Conservation (phyloP, 92 coral and sea anemone species). For the Diadumene lineata region DNA sequence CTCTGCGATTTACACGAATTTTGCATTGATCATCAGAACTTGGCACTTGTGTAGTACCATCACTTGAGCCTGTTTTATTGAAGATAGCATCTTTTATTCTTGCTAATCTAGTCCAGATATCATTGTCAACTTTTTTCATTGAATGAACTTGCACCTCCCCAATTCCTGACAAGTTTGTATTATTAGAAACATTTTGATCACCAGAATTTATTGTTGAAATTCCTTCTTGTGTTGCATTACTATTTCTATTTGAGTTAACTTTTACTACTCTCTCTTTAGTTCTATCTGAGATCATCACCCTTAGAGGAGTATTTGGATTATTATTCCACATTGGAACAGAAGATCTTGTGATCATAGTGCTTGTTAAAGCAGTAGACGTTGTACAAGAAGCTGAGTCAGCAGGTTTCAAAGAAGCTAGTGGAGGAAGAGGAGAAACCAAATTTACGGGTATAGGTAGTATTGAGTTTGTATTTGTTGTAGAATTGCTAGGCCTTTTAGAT, state of each 20-base stretch:
- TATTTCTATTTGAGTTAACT: background rate
- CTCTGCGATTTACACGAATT: background rate
- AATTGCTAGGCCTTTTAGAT: background rate
- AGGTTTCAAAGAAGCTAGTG: constrained; percentile 1
- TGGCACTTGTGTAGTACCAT: background rate
- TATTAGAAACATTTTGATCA: background rate
- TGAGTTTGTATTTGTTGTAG: too few species aligned
- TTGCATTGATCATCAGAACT: too few species aligned
- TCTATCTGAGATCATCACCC: too few species aligned
- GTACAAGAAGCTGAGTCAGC: background rate
- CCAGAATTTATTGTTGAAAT: background rate
- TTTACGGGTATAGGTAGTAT: too few species aligned
- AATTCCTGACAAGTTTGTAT: background rate
- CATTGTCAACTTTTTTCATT: too few species aligned
- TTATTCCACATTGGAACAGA: too few species aligned
- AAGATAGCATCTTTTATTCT: too few species aligned
- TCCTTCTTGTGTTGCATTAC: background rate
- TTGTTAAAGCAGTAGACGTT: background rate
- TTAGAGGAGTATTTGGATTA: too few species aligned
- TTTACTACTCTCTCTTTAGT: background rate
- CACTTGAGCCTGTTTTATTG: background rate
- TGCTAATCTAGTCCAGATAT: too few species aligned
- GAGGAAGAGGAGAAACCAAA: background rate
- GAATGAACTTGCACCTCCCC: background rate
- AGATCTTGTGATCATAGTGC: too few species aligned